These are phyloP conservation scores for Odontomyia ornata DNA, from an alignment of 2,888 invertebrate genomes.

Conservation along the genomic window DNA sequence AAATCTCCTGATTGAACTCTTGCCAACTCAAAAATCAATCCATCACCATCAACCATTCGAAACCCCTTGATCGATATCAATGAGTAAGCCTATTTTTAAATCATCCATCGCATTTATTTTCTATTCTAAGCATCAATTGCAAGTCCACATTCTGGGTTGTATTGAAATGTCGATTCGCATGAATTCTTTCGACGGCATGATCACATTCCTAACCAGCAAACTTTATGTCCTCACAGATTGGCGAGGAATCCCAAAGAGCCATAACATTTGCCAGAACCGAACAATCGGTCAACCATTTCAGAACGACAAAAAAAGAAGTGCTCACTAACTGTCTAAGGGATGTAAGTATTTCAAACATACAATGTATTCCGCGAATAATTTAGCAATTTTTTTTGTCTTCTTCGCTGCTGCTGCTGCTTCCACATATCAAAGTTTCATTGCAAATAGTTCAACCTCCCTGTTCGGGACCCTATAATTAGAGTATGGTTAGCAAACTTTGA, in stretches of 20 bases:
- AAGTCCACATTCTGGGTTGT: conserved; percentile 5
- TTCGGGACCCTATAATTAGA: conserved; percentile 36
- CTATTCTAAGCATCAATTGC: not conserved
- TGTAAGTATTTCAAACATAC: not conserved
- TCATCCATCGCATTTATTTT: not conserved
- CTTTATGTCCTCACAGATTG: conserved; percentile 7
- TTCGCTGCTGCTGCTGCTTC: not conserved
- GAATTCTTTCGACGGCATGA: conserved; percentile 17
- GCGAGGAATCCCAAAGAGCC: not conserved
- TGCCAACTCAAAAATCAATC: no score
- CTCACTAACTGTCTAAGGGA: not conserved
- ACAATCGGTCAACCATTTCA: not conserved
- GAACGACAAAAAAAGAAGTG: not conserved
- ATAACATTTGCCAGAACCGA: not conserved
- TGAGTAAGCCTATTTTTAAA: not conserved
- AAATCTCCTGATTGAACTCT: no score
- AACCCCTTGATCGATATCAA: not conserved
- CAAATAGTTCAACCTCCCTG: conserved; percentile 15
- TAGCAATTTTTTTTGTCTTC: not conserved
- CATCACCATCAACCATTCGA: no score
- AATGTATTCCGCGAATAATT: not conserved
- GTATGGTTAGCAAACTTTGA: conserved; percentile 39
- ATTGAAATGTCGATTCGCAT: conserved; percentile 11
- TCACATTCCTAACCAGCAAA: conserved; percentile 22
- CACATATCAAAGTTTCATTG: not conserved